phyloP scores from a whole-genome alignment of 2,113 vertebrate genomes.

The Tylochromis polylepis region DNA sequence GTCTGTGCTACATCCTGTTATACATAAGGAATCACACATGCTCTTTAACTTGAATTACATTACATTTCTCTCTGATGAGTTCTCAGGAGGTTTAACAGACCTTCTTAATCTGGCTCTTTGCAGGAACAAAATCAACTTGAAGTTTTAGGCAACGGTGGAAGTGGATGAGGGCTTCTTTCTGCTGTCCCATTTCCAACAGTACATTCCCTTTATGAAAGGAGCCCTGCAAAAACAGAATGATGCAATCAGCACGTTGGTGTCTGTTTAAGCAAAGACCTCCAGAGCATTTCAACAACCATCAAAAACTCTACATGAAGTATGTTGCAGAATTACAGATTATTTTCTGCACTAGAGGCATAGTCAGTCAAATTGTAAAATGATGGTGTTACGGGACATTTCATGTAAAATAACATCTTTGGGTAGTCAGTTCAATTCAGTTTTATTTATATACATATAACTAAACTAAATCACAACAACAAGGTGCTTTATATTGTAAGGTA shows the following conservation, averaged over 20 bases:
- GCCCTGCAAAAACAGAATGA: conserved; percentile 61
- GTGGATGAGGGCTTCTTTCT: conserved; percentile 73
- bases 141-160: conserved; percentile 80
- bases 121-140: conserved; percentile 71
- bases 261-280: neutral
- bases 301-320: neutral
- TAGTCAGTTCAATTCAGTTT: neutral
- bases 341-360: neutral
- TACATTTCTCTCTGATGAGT: neutral
- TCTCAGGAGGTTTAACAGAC: conserved; percentile 14
- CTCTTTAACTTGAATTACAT: neutral
- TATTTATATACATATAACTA: neutral
- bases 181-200: conserved; percentile 79
- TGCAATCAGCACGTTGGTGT: neutral
- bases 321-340: neutral
- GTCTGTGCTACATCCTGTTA: neutral
- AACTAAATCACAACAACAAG: neutral
- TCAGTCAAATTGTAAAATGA: neutral
- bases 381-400: neutral
- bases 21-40: neutral
- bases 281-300: neutral
- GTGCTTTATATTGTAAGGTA: neutral
- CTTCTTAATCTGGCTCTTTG: conserved; percentile 75
- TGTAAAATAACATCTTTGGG: neutral
- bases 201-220: conserved; percentile 84